A percentile compares a stretch with the other conserved stretches of the same genome.
phyloP scores from a whole-genome alignment of 2,113 vertebrate genomes.

The Phasianus colchicus region DNA sequence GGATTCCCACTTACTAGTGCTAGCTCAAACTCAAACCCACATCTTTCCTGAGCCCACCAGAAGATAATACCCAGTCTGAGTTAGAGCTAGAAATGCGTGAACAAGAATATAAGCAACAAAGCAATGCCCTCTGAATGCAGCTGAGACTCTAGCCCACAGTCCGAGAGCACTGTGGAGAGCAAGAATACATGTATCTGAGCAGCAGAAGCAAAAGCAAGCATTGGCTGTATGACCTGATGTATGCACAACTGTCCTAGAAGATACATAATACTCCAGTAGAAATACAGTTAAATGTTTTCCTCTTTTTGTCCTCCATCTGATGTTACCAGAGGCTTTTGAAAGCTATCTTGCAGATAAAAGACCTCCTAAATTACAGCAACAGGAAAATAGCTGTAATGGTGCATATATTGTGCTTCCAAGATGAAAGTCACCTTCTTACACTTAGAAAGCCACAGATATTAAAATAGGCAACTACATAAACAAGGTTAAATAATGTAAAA shows the following conservation, averaged over 20 bases:
- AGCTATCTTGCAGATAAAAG: conserved; percentile 60
- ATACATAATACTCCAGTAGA: neutral
- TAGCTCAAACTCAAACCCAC: neutral
- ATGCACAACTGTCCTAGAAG: neutral
- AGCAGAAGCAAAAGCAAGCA: neutral
- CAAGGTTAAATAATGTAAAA: conserved; percentile 44
- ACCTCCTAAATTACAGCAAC: conserved; percentile 46
- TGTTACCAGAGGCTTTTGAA: conserved; percentile 37
- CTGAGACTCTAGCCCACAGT: neutral
- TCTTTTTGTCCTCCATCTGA: conserved; percentile 24
- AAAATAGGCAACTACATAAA: conserved; percentile 23
- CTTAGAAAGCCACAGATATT: conserved; percentile 12
- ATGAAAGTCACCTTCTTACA: conserved; percentile 67
- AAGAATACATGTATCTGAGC: fast-evolving
- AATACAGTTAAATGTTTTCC: neutral
- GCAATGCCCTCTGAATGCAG: neutral
- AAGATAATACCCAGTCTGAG: neutral
- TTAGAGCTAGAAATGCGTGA: neutral
- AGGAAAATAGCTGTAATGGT: conserved; percentile 62
- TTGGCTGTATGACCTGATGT: neutral
- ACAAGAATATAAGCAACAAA: neutral
- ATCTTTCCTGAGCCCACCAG: neutral
- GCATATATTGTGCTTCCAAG: conserved; percentile 54
- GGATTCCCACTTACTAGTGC: neutral
- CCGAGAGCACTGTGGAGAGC: neutral